Conservation (phyloP, 1,140 invertebrate species). For the Berghia stephanieae region DNA sequence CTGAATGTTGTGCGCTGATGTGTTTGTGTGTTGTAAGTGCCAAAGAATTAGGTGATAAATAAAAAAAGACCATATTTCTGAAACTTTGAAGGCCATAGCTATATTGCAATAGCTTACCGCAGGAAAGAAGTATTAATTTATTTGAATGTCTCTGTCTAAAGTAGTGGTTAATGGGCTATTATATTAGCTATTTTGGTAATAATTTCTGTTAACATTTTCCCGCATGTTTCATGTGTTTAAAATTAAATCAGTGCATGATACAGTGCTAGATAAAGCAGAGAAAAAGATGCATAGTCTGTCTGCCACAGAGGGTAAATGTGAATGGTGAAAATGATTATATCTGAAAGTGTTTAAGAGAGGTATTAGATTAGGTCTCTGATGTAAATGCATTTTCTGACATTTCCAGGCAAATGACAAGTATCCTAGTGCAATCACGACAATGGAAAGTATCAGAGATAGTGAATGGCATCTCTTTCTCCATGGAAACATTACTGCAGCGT, state of each 20-base stretch:
- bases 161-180: no score
- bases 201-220: background rate
- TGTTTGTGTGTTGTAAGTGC: background rate
- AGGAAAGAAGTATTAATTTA: no score
- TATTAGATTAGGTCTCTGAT: no score
- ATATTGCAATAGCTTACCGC: no score
- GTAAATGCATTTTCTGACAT: background rate
- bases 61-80: no score
- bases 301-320: background rate
- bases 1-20: background rate
- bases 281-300: no score
- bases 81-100: no score
- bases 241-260: background rate
- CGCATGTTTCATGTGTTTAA: background rate
- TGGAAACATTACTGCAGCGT: slow-evolving; percentile 48
- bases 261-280: background rate
- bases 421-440: slow-evolving; percentile 37
- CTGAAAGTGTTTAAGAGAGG: no score
- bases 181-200: background rate
- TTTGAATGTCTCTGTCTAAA: no score
- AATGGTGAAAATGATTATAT: no score
- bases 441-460: slow-evolving; percentile 49
- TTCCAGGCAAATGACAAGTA: slow-evolving; percentile 46
- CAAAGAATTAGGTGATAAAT: no score
- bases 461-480: slow-evolving; percentile 65